These are phyloP conservation scores for Siderastrea siderea DNA, from an alignment of 92 coral and sea anemone species.

Conservation along the genomic window DNA sequence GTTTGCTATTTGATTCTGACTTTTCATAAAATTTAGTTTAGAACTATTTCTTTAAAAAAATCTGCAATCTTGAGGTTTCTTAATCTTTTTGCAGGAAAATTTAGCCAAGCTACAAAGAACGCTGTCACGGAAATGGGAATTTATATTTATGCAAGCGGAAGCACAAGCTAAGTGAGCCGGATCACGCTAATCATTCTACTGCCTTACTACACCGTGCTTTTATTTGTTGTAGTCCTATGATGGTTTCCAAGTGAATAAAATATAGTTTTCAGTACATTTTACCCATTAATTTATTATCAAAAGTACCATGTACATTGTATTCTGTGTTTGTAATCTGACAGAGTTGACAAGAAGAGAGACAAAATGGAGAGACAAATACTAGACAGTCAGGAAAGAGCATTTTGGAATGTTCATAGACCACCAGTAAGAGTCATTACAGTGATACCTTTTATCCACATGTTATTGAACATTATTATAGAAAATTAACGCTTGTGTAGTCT, in stretches of 20 bases:
- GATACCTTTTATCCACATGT: neutral
- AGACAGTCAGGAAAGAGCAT: constrained; percentile 94
- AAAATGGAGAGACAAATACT: constrained; percentile 93
- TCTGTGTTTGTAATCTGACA: constrained; percentile 14
- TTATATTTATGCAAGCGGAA: constrained; percentile 94
- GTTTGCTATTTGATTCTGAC: neutral
- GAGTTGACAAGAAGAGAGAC: constrained; percentile 92
- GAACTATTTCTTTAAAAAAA: too few relatives aligned
- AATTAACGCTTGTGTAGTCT: neutral
- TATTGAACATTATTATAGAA: neutral
- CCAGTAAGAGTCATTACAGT: constrained; percentile 67
- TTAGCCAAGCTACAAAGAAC: constrained; percentile 90
- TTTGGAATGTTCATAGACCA: constrained; percentile 96
- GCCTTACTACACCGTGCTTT: too few relatives aligned
- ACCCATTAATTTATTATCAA: too few relatives aligned
- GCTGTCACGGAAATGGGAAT: constrained; percentile 91
- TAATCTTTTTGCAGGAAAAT: constrained; percentile 67
- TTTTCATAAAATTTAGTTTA: too few relatives aligned
- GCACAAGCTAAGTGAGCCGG: constrained; percentile 89
- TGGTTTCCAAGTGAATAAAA: too few relatives aligned
- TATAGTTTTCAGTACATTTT: too few relatives aligned
- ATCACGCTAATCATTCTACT: too few relatives aligned
- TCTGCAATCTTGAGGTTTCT: neutral
- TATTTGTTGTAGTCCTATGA: too few relatives aligned
- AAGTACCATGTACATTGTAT: neutral